Base-by-base conservation (phyloP, 2,797 vertebrate species). In the Nyctalus aviator region DNA sequence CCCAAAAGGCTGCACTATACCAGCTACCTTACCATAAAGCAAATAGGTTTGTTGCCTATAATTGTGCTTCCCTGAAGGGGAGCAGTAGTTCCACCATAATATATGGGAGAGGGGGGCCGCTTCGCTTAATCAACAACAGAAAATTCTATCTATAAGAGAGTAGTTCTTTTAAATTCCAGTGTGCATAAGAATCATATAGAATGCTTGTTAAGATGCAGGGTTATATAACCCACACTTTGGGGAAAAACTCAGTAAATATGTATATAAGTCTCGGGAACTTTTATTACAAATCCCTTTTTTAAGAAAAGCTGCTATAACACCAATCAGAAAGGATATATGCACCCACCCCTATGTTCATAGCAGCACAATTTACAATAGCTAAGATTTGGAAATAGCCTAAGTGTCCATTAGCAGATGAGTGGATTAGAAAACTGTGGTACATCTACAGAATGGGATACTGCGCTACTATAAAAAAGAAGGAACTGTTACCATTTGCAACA, bases 231-330 rank as follows among this genome's bases (percentile, higher is more conserved):
- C 50, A 92, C 27, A 92, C 17, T n/a, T 57, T 75, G 44, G 32
- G 46, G 44, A 79, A 41, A 68, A 21, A 66, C 55, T 91, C 71
- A 91, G 46, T 71, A 90, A 30, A 86, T 55, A 44, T 87, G 32
- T 53, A 88, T 41, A 21, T 13, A 90, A 72, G 78, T 88, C 21
- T 88, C 81, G 14, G 27, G n/a, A 84, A n/a, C 50, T 69, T 69
- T 41, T 71, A 94, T 77, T 78, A 93, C 41, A 90, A 93, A 84
- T 77, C 30, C n/a, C 73, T 46, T 81, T 73, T 92, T 91, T 90
- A 84, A 88, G 94, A 95, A 95, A 96, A 88, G 17, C 8, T 71
- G 53, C 90, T 82, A 3, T 86, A 92, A 91, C 57, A 59, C 57
- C 23, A 27, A 59, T 27, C 57, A 59, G 10, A 59, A 59, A 59